A percentile compares a stretch with the other conserved stretches of the same genome.
phyloP scores from a whole-genome alignment of 2,113 vertebrate genomes.

The Nerophis ophidion region DNA sequence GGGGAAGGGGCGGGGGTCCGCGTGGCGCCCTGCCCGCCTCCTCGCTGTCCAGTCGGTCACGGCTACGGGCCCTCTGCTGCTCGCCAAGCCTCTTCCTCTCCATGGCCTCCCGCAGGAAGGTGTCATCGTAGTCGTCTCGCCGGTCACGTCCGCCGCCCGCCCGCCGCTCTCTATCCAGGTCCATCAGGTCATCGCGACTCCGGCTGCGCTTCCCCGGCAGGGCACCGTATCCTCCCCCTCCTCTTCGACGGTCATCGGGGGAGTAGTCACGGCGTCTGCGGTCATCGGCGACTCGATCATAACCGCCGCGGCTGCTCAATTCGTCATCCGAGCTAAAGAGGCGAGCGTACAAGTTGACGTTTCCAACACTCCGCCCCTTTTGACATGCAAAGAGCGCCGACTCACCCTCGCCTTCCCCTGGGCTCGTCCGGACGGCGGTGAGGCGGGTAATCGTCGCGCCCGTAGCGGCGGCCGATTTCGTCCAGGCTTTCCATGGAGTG shows the following conservation, averaged over 20 bases:
- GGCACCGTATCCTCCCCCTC: constrained; percentile 14
- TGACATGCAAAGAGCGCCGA: not conserved
- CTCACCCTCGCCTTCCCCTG: constrained; percentile 70
- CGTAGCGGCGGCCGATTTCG: constrained; percentile 60
- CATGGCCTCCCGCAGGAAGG: constrained; percentile 78
- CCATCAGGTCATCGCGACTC: constrained; percentile 81
- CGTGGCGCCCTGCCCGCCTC: constrained; percentile 51
- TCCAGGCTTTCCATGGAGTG: constrained; percentile 84
- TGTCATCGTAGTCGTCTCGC: constrained; percentile 72
- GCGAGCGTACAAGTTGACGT: not conserved
- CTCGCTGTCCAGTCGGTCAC: constrained; percentile 70
- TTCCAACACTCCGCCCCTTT: not conserved
- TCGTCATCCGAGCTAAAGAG: constrained; percentile 66
- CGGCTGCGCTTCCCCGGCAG: constrained; percentile 68
- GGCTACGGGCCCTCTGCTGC: constrained; percentile 68
- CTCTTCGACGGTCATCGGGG: constrained; percentile 45
- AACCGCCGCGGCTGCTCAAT: constrained; percentile 64
- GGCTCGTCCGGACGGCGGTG: constrained; percentile 46
- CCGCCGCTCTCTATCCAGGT: constrained; percentile 51
- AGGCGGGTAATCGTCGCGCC: constrained; percentile 42
- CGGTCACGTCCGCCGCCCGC: constrained; percentile 19
- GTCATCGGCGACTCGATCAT: constrained; percentile 53
- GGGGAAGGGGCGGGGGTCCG: constrained; percentile 65
- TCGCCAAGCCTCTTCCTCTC: constrained; percentile 74
- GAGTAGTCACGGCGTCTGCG: constrained; percentile 63